Base-by-base conservation (phyloP, 2,113 vertebrate species). In the Rhinoderma darwinii region DNA sequence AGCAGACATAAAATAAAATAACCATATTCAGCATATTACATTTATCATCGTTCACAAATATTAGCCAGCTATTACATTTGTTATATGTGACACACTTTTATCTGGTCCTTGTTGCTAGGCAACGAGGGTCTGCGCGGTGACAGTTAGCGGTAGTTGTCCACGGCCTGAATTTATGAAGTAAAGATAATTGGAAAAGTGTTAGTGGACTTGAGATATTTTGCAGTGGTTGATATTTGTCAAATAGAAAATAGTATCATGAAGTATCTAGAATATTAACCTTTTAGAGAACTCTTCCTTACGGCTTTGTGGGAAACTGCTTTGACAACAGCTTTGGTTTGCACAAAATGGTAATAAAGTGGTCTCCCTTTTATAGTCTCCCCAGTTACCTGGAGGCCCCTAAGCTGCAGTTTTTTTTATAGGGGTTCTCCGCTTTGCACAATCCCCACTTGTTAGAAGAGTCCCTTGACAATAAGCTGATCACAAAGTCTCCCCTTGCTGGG, bases 101-200 rank as follows among this genome's bases (percentile, higher is more conserved):
- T 54, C 30, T 39, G 15, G 20, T 80, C 54, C 50, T 22, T 30
- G 76, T 79, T 56, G 76, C 76, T 56, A 32, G n/a, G 76, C 30
- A 79, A 79, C 76, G 10, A n/a, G n/a, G 2, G 25, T 11, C 50
- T 17, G 54, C 15, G 2, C 32, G 5, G 18, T n/a, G 18, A 35
- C 50, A 54, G 25, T 20, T 56, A 22, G 3, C 2, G 22, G 11
- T 59, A 6, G 17, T 37, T 80, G 22, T 54, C 22, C 9, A 18
- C 5, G n/a, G 77, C 35, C 51, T 59, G 51, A 80, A 39, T 59
- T 22, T 37, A 59, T 39, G 35, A 80, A 11, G 54, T 20, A 18
- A 35, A 59, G 30, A 35, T 59, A 44, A 59, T 39, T 59, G 20
- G 32, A 73, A 39, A 37, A 73, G 18, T 73, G 37, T 9, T 25